These are phyloP conservation scores for Cynopterus sphinx DNA, from an alignment of 2,797 vertebrate species.

Conservation along the genomic window DNA sequence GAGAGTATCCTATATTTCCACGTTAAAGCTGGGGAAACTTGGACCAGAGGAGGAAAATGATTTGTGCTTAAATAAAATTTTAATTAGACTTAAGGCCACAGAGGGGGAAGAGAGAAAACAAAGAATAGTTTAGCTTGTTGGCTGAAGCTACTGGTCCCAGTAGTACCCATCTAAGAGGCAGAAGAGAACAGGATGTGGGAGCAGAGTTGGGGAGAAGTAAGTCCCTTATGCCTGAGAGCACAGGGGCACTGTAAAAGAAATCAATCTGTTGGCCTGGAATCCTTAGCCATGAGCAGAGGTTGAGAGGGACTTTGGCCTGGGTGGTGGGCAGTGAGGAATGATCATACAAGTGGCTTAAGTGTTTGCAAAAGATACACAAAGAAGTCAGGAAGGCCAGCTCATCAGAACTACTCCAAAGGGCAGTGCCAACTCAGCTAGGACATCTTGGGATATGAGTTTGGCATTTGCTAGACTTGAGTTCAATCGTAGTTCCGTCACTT, in stretches of 20 bases:
- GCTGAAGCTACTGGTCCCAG: neutral
- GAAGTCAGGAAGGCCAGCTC: neutral
- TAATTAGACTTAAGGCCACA: neutral
- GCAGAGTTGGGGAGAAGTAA: neutral
- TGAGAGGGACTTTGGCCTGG: neutral
- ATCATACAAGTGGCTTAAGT: neutral
- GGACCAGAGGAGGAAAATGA: neutral
- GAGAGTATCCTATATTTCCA: neutral
- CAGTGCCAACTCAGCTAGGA: neutral
- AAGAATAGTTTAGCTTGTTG: neutral
- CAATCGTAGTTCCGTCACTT: neutral
- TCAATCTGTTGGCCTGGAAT: neutral
- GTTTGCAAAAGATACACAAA: neutral
- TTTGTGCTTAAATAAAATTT: neutral
- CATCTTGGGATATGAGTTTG: neutral
- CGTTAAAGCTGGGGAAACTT: constrained; percentile 9
- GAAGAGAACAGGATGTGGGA: neutral
- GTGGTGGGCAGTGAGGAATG: neutral
- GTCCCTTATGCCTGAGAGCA: neutral
- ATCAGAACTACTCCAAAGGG: neutral
- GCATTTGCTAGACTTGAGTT: neutral
- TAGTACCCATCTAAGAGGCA: neutral
- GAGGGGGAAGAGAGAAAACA: neutral
- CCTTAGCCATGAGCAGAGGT: neutral
- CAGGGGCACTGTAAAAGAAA: neutral